Evolutionary conservation across 53 echinoderm and acorn worm species (phyloP), one percentile per base, ranked within the genome.

Genomic region (Echinometra lucunter): DNA sequence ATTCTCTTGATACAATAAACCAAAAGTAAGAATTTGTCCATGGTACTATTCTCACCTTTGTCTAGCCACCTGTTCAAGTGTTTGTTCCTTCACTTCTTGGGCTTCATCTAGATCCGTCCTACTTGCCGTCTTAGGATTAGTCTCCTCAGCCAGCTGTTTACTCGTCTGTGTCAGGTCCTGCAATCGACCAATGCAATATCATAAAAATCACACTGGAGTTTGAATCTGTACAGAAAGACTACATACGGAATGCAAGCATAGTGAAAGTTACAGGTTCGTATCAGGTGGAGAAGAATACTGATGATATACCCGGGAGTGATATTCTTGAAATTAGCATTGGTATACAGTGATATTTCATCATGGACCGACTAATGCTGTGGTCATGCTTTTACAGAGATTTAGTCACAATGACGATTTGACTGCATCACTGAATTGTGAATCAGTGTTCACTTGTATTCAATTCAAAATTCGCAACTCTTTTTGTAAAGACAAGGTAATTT

Each of bases 71-170:
- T 96, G 75, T 67, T 95, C 88, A 8, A 72, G 83, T 21, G 95
- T 94, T 21, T 82, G 93, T 21, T 95, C 95, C 58, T 45, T 92
- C 9, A 82, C 96, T 47, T 96, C 96, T 58, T 95, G 90, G 28
- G 95, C 95, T 57, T 96, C 95, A 44, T 96, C 96, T 6, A 93
- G 45, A 44, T 96, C 94, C 45, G 89, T 74, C 91, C 94, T 94
- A 67, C 95, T 94, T 42, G 91, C 94, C 30, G 38, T 90, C 44
- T 88, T 89, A 15, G 88, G 85, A 44, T 92, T 83, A 13, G 97
- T 97, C 92, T 97, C 95, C 81, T 97, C 97, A 2, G 98, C 97
- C 81, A 97, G 94, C 78, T 97, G 97, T 95, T 97, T 98, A 95
- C 98, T 97, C 7, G 97, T 95, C 74, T 96, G 97, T 95, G 95